Evolutionary conservation across 2,113 vertebrate species (phyloP), one percentile per base, ranked within the genome.

Genomic region (Corydoras sp.): DNA sequence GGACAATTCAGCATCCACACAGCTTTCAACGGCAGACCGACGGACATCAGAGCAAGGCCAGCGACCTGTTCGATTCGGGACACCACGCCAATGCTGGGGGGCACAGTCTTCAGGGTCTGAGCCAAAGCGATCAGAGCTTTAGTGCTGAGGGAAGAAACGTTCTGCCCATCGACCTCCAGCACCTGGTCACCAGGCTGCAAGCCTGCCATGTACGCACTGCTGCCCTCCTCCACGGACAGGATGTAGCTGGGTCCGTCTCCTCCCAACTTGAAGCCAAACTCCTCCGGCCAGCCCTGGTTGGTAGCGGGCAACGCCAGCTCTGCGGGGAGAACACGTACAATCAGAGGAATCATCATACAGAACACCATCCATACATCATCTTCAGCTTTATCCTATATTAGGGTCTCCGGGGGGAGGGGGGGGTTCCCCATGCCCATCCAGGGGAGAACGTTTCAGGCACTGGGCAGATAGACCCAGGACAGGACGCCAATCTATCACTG

Each of bases 201-300:
- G 4, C 97, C 97, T 0, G 94, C 97, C 9, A 86, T 83, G 29
- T 90, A 92, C 0, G 96, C 97, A 0, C 93, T 94, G 83, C 96
- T 98, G 66, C 94, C 93, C 75, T 95, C 92, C 73, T 90, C 91
- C 82, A 99, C 97, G 2, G 92, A 91, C 4, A 99, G 77, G 83
- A 98, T 91, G 83, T 95, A 98, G 86, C 97, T 98, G 0, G 97
- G 97, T 3, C 96, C 94, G 0, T 82, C 87, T 70, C 97, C 96
- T 0, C 90, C 88, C 58, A 99, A 87, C 32, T 88, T 84, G 86
- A 99, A 99, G 62, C 97, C 97, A 43, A 99, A 99, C 9, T 92
- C 92, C 68, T 98, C 96, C 0, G 97, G 97, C 97, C 97, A 99
- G 77, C 92, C 93, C 82, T 95, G 89, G 83, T 98, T 99, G 82